Conservation (phyloP, 2,888 invertebrate species). For the Keiferia lycopersicella region DNA sequence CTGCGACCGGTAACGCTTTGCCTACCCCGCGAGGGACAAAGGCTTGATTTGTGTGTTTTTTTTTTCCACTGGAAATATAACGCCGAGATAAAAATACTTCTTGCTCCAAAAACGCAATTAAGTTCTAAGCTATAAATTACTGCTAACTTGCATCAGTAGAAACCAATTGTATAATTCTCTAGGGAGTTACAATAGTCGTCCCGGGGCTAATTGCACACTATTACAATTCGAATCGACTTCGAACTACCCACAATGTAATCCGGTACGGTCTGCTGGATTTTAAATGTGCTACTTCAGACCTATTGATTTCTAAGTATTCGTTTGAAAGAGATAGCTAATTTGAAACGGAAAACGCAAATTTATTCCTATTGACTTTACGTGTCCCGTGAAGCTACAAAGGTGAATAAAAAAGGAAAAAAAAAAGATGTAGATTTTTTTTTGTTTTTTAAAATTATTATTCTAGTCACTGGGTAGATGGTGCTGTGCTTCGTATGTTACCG, state of each 20-base stretch:
- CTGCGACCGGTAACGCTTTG: no score
- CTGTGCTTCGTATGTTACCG: no score
- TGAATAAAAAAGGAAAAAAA: no score
- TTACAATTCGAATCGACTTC: slow-evolving; percentile 5
- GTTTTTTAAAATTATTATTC: no score
- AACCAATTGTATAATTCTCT: slow-evolving; percentile 1
- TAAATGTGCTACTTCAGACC: slow-evolving; percentile 20
- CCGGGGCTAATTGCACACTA: slow-evolving; percentile 1
- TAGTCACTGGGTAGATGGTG: no score
- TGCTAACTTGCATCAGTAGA: slow-evolving; percentile 11
- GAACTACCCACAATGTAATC: slow-evolving; percentile 7
- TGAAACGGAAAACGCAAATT: background rate
- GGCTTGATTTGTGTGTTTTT: no score
- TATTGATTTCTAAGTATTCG: slow-evolving; percentile 21
- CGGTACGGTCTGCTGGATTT: slow-evolving; percentile 23
- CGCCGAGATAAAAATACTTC: background rate
- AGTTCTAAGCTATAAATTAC: background rate
- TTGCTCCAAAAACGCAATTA: background rate
- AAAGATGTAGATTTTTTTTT: no score
- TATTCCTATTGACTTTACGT: no score
- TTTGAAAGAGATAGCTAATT: background rate
- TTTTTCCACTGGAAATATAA: no score
- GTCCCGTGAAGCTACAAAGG: no score
- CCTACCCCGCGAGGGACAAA: no score
- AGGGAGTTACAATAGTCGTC: background rate